Evolutionary conservation across 2,113 vertebrate species (phyloP).

Genomic region (Salvelinus fontinalis): DNA sequence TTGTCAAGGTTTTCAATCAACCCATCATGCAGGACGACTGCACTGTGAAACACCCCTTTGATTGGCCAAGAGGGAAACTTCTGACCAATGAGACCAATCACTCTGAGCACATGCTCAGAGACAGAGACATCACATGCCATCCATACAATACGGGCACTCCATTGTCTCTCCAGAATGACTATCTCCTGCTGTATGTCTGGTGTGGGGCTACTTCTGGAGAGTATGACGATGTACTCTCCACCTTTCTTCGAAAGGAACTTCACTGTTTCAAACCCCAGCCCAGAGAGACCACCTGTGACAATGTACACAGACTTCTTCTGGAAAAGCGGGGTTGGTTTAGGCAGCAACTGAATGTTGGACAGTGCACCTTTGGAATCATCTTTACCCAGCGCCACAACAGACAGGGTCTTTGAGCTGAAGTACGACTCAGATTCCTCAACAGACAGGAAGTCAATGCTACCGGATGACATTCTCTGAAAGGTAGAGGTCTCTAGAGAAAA

Average conservation of each 20-base stretch:
- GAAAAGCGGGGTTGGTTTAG: slow-evolving; percentile 68
- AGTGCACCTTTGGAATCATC: slow-evolving; percentile 7
- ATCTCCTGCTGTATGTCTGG: too few relatives aligned
- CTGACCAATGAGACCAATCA: slow-evolving; percentile 59
- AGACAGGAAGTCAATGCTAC: slow-evolving; percentile 20
- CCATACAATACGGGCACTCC: slow-evolving; percentile 57
- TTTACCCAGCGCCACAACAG: slow-evolving; percentile 62
- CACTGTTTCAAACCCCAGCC: slow-evolving; percentile 83
- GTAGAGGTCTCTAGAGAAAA: slow-evolving; percentile 45
- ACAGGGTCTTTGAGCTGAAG: slow-evolving; percentile 65
- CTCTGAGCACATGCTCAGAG: slow-evolving; percentile 57
- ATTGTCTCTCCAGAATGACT: slow-evolving; percentile 60
- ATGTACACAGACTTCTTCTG: slow-evolving; percentile 76
- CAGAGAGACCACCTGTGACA: slow-evolving; percentile 81
- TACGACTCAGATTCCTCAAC: slow-evolving; percentile 64
- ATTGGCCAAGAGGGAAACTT: slow-evolving; percentile 69
- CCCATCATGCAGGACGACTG: slow-evolving; percentile 79
- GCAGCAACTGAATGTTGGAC: slow-evolving; percentile 70
- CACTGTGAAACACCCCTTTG: slow-evolving; percentile 85
- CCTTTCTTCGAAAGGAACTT: slow-evolving; percentile 82
- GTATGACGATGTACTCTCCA: slow-evolving; percentile 68
- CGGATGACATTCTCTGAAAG: slow-evolving; percentile 52
- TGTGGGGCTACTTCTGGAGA: slow-evolving; percentile 24
- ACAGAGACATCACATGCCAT: slow-evolving; percentile 73
- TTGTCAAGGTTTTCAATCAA: slow-evolving; percentile 73